Conservation (phyloP, 2,113 vertebrate species). For the Chiloscyllium plagiosum region DNA sequence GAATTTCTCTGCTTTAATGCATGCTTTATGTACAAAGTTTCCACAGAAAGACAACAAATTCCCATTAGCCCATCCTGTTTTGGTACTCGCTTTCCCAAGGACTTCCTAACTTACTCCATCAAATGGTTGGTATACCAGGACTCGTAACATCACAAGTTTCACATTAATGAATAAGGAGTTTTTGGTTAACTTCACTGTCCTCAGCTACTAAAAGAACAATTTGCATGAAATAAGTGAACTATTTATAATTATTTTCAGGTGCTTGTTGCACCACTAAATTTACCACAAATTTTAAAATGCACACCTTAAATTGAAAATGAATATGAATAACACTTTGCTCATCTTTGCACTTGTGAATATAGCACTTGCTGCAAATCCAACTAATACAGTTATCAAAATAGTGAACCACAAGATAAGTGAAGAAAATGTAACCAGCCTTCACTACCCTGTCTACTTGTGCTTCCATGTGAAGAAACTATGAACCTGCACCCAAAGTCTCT, state of each 20-base stretch:
- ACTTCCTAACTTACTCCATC: no score
- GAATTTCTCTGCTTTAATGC: no score
- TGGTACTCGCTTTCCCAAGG: no score
- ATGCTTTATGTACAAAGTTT: no score
- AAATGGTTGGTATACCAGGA: no score
- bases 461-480: no score
- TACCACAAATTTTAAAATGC: neutral
- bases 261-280: neutral
- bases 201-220: neutral
- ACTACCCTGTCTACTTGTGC: no score
- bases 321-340: neutral
- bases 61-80: no score
- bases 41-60: no score
- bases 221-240: neutral
- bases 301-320: neutral
- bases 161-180: neutral
- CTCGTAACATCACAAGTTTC: no score
- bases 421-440: neutral
- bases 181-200: neutral
- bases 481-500: no score
- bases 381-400: neutral
- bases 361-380: neutral
- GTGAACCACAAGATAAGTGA: neutral
- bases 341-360: neutral
- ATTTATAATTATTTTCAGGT: neutral